These are phyloP conservation scores for Diabrotica virgifera DNA, from an alignment of 1,140 invertebrate genomes.

Conservation along the genomic window DNA sequence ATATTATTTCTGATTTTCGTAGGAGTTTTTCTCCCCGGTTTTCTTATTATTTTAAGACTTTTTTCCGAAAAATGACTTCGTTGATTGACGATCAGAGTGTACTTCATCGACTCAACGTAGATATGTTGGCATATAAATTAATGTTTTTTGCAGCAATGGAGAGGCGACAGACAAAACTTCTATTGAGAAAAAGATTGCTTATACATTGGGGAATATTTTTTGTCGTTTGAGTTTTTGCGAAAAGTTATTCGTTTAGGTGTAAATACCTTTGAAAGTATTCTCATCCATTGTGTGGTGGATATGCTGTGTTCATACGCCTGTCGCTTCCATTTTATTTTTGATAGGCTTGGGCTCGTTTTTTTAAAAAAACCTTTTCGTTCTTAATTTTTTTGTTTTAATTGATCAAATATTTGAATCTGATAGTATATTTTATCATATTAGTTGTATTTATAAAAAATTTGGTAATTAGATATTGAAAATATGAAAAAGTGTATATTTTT, in stretches of 20 bases:
- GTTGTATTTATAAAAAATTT: too few relatives aligned
- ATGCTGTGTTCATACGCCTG: not conserved
- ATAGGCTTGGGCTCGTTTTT: not conserved
- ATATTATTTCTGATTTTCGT: slow-evolving; percentile 43
- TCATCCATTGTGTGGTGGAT: not conserved
- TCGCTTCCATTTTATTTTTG: not conserved
- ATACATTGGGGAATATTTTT: slow-evolving; percentile 15
- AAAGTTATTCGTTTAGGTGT: not conserved
- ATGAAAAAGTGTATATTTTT: too few relatives aligned
- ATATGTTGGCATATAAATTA: slow-evolving; percentile 20
- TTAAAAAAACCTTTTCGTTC: not conserved
- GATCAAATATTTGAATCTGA: too few relatives aligned
- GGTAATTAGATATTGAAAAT: too few relatives aligned
- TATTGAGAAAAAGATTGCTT: slow-evolving; percentile 16
- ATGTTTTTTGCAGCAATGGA: slow-evolving; percentile 16
- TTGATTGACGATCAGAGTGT: slow-evolving; percentile 16
- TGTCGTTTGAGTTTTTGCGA: slow-evolving; percentile 8
- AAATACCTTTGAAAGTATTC: not conserved
- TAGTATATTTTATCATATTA: too few relatives aligned
- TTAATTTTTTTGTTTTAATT: too few relatives aligned
- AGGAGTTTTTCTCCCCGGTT: slow-evolving; percentile 42
- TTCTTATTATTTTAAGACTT: slow-evolving; percentile 35
- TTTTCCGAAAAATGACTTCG: slow-evolving; percentile 28
- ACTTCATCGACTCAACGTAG: slow-evolving; percentile 21
- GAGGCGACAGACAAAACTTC: slow-evolving; percentile 16